phyloP scores from a whole-genome alignment of 2,797 vertebrate species.

The Phalanger gymnotis region DNA sequence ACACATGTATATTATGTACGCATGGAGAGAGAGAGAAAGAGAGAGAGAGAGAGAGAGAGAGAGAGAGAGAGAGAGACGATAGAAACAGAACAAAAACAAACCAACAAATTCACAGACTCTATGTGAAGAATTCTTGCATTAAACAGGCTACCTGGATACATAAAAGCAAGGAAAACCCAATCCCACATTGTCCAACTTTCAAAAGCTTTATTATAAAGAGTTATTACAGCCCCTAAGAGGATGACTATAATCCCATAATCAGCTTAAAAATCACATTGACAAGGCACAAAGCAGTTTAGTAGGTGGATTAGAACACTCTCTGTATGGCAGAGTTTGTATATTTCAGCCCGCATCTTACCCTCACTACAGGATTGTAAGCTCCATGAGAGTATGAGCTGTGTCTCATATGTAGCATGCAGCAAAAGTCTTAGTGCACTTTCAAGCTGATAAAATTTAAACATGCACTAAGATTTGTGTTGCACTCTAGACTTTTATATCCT shows the following conservation, averaged over 20 bases:
- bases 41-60: no score
- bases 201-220: background rate
- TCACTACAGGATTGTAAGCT: background rate
- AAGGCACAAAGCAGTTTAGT: background rate
- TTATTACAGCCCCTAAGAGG: background rate
- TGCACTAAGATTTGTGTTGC: background rate
- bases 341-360: background rate
- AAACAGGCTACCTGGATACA: background rate
- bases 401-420: background rate
- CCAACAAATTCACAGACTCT: background rate
- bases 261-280: background rate
- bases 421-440: background rate
- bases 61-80: no score
- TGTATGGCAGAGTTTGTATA: background rate
- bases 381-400: background rate
- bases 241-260: background rate
- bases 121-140: background rate
- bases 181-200: background rate
- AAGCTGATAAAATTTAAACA: background rate
- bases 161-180: conserved; percentile 10
- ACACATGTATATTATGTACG: no score
- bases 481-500: background rate
- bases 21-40: no score
- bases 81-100: no score
- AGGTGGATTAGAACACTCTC: background rate